Evolutionary conservation across 2,113 vertebrate species (phyloP), one percentile per base, ranked within the genome.

Genomic region (Melierax canorus): DNA sequence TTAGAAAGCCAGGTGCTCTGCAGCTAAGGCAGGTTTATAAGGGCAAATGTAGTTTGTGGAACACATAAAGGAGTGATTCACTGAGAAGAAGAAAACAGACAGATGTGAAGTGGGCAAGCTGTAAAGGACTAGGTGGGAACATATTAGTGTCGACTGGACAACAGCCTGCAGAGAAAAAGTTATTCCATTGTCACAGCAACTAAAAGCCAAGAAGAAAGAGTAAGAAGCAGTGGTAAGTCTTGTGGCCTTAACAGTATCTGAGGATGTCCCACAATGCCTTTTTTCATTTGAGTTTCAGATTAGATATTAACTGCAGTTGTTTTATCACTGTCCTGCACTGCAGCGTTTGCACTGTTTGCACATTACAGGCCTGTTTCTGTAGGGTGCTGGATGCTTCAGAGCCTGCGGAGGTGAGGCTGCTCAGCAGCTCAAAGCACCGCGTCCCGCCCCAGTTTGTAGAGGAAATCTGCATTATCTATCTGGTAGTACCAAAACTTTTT

Each of bases 321-420:
- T 95, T 79, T 63, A 41, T 48, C 18, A 22, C 62, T 67, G 79
- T 14, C 45, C 45, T 86, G 63, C 48, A 62, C 22, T 4, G 34
- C 9, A 10, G 22, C 21, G 36, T 56, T 85, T 72, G 58, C 29
- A 8, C 11, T 27, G 48, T 56, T 85, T 72, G 62, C 29, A 10
- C 11, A 1, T 69, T 38, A 34, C n/a, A 39, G 41, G 15, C 24
- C 38, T 66, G 27, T 59, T 90, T 82, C 53, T 6, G 0, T 41
- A 36, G 18, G 7, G 71, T 41, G 36, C 26, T 34, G 58, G 59
- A 36, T 68, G 48, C 71, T 78, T 43, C 13, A 1, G 43, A 51
- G 39, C 46, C 38, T 4, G 1, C 0, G 0, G 36, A 56, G 45
- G 22, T 38, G 19, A 80, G 32, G 7, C 51, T 62, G 48, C 41